These are phyloP conservation scores for Aeoliscus strigatus DNA, from an alignment of 2,797 vertebrate genomes.

Conservation along the genomic window DNA sequence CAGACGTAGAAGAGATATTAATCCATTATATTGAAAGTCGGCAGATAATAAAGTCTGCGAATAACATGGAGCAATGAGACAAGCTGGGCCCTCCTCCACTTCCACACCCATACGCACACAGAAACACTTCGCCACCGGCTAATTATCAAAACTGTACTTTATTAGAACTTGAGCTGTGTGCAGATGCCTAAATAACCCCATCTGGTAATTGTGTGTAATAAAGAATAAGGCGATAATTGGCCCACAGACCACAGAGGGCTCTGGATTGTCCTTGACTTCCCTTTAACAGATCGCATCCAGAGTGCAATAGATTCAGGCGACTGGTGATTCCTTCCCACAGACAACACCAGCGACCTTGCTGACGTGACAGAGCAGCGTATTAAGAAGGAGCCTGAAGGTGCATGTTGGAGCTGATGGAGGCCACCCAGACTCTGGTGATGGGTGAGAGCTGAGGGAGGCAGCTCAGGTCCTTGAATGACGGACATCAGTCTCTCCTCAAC, in stretches of 20 bases:
- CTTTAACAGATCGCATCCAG: conserved; percentile 25
- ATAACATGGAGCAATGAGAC: conserved; percentile 53
- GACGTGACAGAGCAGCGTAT: conserved; percentile 52
- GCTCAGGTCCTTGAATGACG: conserved; percentile 31
- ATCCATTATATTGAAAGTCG: conserved; percentile 53
- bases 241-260: conserved; percentile 33
- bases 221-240: conserved; percentile 48
- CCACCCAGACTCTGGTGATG: conserved; percentile 31
- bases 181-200: conserved; percentile 56
- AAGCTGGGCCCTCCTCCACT: conserved; percentile 27
- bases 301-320: conserved; percentile 28
- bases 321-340: conserved; percentile 27
- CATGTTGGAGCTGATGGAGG: conserved; percentile 44
- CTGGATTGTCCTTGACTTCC: conserved; percentile 49
- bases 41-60: conserved; percentile 65
- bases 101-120: conserved; percentile 27
- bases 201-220: conserved; percentile 55
- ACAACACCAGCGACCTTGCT: conserved; percentile 50
- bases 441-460: conserved; percentile 34
- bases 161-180: conserved; percentile 51
- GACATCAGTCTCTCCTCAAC: conserved; percentile 9
- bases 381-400: conserved; percentile 45
- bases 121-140: conserved; percentile 42
- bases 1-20: conserved; percentile 48
- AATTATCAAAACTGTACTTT: conserved; percentile 63